A percentile compares a stretch with the other conserved stretches of the same genome.
Conservation (phyloP, 2,888 invertebrate species). For the Nomada flava region DNA sequence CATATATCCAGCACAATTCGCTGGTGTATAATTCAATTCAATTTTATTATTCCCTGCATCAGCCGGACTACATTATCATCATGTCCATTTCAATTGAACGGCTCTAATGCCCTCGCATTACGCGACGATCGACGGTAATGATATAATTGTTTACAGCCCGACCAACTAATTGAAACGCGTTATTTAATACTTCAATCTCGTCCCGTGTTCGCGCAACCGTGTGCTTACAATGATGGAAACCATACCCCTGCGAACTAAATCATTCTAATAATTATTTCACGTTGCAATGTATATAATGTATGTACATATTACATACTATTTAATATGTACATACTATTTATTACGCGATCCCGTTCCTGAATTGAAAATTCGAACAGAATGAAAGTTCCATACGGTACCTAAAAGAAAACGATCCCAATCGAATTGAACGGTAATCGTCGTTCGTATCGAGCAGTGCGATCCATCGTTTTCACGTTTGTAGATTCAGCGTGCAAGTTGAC, state of each 20-base stretch:
- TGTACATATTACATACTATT: too few species aligned
- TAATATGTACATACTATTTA: too few species aligned
- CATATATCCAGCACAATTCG: slow-evolving; percentile 1
- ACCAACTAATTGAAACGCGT: slow-evolving; percentile 11
- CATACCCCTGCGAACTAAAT: too few species aligned
- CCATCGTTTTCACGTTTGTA: slow-evolving; percentile 31
- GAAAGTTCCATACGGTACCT: too few species aligned
- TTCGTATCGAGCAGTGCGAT: background rate
- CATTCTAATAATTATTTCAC: too few species aligned
- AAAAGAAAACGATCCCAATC: too few species aligned
- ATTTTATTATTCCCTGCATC: slow-evolving; percentile 25
- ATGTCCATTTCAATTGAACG: slow-evolving; percentile 22
- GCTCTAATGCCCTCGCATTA: slow-evolving; percentile 26
- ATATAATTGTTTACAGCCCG: slow-evolving; percentile 19
- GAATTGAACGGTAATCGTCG: background rate
- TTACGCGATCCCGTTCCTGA: too few species aligned
- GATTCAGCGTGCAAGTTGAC: slow-evolving; percentile 43
- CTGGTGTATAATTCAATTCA: slow-evolving; percentile 12
- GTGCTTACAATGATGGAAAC: too few species aligned
- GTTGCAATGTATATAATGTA: too few species aligned
- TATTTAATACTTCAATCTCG: background rate
- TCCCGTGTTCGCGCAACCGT: too few species aligned
- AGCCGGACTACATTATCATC: slow-evolving; percentile 11
- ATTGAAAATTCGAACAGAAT: too few species aligned
- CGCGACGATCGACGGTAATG: slow-evolving; percentile 16